Conservation (phyloP, 1,140 invertebrate species). For the Leguminivora glycinivorella region DNA sequence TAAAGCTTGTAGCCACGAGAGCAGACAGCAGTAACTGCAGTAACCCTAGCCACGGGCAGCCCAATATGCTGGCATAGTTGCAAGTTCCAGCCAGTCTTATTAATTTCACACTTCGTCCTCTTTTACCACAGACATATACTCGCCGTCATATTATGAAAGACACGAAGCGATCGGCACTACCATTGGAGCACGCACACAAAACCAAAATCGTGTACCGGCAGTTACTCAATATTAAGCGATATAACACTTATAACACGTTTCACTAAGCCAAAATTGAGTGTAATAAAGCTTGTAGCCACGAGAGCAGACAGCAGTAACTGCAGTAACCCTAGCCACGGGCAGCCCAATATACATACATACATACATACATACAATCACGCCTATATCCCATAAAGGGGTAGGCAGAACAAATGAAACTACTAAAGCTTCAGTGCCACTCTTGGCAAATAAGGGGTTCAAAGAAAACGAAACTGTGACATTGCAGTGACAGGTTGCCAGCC, state of each 20-base stretch:
- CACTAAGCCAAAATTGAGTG: background rate
- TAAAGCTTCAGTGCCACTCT: no score
- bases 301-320: no score
- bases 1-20: background rate
- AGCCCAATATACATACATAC: slow-evolving; percentile 8
- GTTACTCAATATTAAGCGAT: no score
- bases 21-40: slow-evolving; percentile 2
- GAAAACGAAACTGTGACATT: no score
- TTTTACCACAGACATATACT: background rate
- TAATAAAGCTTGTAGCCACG: background rate
- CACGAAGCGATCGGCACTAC: no score
- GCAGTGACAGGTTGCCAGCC: background rate
- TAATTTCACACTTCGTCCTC: slow-evolving; percentile 15
- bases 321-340: background rate
- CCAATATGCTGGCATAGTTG: slow-evolving; percentile 26
- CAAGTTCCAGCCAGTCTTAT: slow-evolving; percentile 14
- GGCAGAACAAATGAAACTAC: no score
- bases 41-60: background rate
- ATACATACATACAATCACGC: no score
- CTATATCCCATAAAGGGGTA: no score
- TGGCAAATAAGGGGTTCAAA: no score
- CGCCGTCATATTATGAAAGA: background rate
- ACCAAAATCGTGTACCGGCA: no score
- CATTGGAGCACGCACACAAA: no score
- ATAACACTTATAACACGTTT: no score